Base-by-base conservation (phyloP, 2,113 vertebrate genomes). In the Microcebus griseorufus region DNA sequence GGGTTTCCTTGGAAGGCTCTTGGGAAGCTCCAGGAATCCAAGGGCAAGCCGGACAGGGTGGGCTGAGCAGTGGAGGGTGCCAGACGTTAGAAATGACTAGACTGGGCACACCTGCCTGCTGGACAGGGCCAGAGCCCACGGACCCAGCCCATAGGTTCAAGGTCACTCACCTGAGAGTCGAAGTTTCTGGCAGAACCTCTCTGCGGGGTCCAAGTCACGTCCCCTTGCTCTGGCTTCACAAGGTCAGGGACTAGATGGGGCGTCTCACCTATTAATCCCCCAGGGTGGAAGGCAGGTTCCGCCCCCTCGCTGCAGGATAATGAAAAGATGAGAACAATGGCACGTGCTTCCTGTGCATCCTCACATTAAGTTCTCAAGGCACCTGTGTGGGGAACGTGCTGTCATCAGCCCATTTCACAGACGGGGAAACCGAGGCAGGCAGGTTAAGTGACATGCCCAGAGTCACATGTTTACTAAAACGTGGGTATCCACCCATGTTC, bases 161-260 rank as follows among this genome's bases (percentile, higher is more conserved):
- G 62, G 3, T 65, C 93, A 78, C 42, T 45, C 42, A 8, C 0
- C 0, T 16, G 37, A 48, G 11, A 64, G 34, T 20, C 0, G 0
- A 17, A 27, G 42, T 58, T 48, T 20, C 23, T 6, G 20, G 14
- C 23, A 53, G 39, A 65, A 10, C 14, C 37, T 34, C 3, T n/a
- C 17, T 17, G n/a, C 29, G 23, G 79, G 10, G 37, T 53, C 12
- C 51, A n/a, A 53, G n/a, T 64, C 69, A 8, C 32, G 11, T 25
- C 65, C 11, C 85, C 37, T 51, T 9, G 45, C 48, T 88, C 55
- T 27, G 70, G 16, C 23, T 25, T 48, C 16, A 25, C 5, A 20
- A 58, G 13, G 27, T 34, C 29, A 20, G 32, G 37, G 32, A n/a
- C 17, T 0, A 17, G 53, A 37, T 0, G 3, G 16, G 32, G 5